These are phyloP conservation scores for Embiotoca jacksoni DNA, from an alignment of 2,113 vertebrate genomes.

Conservation along the genomic window DNA sequence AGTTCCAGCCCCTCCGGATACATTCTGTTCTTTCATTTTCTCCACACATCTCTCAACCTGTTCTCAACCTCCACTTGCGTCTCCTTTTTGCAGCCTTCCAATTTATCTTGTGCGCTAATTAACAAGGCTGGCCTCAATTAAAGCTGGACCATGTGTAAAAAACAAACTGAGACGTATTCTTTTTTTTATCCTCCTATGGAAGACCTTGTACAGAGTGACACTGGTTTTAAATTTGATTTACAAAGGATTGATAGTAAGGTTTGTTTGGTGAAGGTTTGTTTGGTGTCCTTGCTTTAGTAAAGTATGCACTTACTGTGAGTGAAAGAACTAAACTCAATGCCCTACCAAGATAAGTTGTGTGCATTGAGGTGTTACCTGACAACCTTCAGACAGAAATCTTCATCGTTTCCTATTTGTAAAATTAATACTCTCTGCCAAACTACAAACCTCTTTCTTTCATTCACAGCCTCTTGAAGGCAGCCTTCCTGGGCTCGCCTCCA, in stretches of 20 bases:
- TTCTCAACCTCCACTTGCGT: constrained; percentile 17
- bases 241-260: neutral
- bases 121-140: constrained; percentile 71
- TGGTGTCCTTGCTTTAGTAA: neutral
- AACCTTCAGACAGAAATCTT: neutral
- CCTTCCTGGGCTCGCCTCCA: neutral
- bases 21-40: constrained; percentile 46
- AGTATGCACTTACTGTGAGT: neutral
- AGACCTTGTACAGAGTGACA: neutral
- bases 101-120: constrained; percentile 68
- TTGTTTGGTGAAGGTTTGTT: neutral
- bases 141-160: constrained; percentile 49
- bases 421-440: neutral
- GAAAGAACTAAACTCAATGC: neutral
- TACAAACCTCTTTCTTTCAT: neutral
- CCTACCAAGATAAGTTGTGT: too few relatives aligned
- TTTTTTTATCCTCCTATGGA: constrained; percentile 3
- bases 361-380: too few relatives aligned
- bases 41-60: constrained; percentile 36
- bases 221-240: constrained; percentile 1
- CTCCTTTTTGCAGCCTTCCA: constrained; percentile 49
- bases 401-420: neutral
- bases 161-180: constrained; percentile 41
- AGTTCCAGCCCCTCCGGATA: constrained; percentile 40
- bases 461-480: neutral